phyloP scores from a whole-genome alignment of 2,888 invertebrate species.

The Chloroclysta siterata region DNA sequence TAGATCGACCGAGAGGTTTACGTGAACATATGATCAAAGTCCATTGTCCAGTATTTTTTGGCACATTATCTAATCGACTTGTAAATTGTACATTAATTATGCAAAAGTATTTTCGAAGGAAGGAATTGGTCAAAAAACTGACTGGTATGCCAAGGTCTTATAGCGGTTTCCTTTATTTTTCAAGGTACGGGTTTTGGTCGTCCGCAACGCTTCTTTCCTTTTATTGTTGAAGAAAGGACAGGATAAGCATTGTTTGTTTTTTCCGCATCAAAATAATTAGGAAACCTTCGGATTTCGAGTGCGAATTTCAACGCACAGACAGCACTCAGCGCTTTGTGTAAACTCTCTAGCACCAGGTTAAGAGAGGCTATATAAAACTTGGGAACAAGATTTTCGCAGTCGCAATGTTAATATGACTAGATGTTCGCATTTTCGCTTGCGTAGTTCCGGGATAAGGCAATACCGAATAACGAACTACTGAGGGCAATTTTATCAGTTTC shows the following conservation, averaged over 20 bases:
- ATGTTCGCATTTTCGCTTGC: too few relatives aligned
- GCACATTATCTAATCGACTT: not conserved
- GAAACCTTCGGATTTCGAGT: not conserved
- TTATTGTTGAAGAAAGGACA: conserved; percentile 18
- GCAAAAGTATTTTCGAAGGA: not conserved
- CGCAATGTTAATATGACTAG: too few relatives aligned
- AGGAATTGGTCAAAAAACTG: conserved; percentile 25
- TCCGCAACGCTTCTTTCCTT: conserved; percentile 12
- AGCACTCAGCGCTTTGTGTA: too few relatives aligned
- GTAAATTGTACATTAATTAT: not conserved
- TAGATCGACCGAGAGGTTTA: too few relatives aligned
- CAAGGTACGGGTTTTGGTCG: conserved; percentile 23
- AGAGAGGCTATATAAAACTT: too few relatives aligned
- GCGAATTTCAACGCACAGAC: not conserved
- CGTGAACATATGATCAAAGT: too few relatives aligned
- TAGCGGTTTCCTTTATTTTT: conserved; percentile 28
- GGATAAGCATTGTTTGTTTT: conserved; percentile 21
- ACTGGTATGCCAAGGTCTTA: conserved; percentile 22
- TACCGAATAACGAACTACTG: not conserved
- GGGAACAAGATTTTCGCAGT: too few relatives aligned
- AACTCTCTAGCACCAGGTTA: too few relatives aligned
- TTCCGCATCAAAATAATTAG: not conserved
- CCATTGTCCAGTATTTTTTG: too few relatives aligned
- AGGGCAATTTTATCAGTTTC: not conserved
- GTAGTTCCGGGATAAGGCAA: not conserved